A percentile compares a stretch with the other conserved stretches of the same genome.
phyloP scores from a whole-genome alignment of 1,140 invertebrate genomes.

The Papilio polytes region DNA sequence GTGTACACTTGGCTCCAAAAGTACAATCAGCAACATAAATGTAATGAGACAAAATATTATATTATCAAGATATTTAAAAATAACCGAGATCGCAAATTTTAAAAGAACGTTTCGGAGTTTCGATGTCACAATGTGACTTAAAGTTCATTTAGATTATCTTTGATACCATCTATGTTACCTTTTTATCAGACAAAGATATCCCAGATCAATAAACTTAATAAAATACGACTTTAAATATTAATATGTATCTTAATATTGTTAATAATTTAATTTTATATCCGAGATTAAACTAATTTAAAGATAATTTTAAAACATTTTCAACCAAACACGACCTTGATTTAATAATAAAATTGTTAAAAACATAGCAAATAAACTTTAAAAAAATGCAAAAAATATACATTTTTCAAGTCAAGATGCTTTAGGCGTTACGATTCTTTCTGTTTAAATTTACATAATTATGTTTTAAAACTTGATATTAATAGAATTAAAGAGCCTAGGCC shows the following conservation, averaged over 20 bases:
- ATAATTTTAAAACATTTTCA: neutral
- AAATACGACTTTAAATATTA: neutral
- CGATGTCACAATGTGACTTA: neutral
- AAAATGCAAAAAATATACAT: neutral
- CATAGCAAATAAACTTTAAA: neutral
- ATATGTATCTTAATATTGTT: neutral
- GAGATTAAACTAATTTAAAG: neutral
- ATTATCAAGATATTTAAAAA: too few relatives aligned
- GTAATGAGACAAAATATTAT: neutral
- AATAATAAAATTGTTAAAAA: neutral
- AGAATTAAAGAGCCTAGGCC: slow-evolving; percentile 13
- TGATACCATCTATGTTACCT: neutral
- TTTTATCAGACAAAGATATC: neutral
- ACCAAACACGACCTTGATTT: neutral
- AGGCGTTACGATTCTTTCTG: neutral
- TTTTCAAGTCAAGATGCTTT: neutral
- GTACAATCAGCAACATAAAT: slow-evolving; percentile 56
- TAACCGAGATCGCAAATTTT: neutral
- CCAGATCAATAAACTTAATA: neutral
- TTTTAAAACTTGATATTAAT: neutral
- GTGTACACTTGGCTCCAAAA: slow-evolving; percentile 60
- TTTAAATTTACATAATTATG: neutral
- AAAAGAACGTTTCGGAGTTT: neutral
- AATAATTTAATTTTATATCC: neutral
- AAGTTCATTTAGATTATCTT: neutral